Base-by-base conservation (phyloP, 2,797 vertebrate genomes). In the Apogon hyalosoma region DNA sequence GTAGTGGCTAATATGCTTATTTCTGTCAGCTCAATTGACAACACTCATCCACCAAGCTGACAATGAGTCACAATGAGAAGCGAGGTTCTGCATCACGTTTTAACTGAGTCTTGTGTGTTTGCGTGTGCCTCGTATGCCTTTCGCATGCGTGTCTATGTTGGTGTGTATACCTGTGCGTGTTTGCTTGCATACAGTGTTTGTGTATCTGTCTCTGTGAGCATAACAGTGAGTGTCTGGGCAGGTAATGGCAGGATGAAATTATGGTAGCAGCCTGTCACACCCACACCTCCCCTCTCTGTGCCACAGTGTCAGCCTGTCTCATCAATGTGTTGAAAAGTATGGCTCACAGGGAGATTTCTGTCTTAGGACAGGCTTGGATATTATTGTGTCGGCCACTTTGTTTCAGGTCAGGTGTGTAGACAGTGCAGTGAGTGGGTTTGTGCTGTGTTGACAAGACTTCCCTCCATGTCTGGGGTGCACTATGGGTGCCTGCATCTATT, bases 191-290 rank as follows among this genome's bases (percentile, higher is more conserved):
- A 77, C 55, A 15, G 67, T 84, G 82, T 86, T 88, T 83, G 82
- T 80, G 66, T 65, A 84, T 69, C 74, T 86, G 86, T 85, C 84
- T 79, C 70, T 48, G 73, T 80, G 77, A 86, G 83, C 58, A 77
- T 85, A 80, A 85, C 85, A 69, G 83, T 86, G 86, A 88, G 87
- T 79, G 82, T 79, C 91, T 88, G 80, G 74, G 84, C 83, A 88
- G 88, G 89, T 91, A 94, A 92, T 90, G 88, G 86, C 87, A 90
- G 88, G 87, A 92, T 84, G 80, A 86, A 89, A 85, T 89, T 87
- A 90, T 87, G 80, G 83, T 87, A 88, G 90, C 81, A 68, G 77
- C 80, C 87, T 91, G 92, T 93, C 93, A 93, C 85, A 85, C 87
- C 90, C 87, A 88, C 89, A 84, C 78, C 72, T 88, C 78, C 69